phyloP scores from a whole-genome alignment of 2,888 invertebrate species.

The Cetonia aurata region DNA sequence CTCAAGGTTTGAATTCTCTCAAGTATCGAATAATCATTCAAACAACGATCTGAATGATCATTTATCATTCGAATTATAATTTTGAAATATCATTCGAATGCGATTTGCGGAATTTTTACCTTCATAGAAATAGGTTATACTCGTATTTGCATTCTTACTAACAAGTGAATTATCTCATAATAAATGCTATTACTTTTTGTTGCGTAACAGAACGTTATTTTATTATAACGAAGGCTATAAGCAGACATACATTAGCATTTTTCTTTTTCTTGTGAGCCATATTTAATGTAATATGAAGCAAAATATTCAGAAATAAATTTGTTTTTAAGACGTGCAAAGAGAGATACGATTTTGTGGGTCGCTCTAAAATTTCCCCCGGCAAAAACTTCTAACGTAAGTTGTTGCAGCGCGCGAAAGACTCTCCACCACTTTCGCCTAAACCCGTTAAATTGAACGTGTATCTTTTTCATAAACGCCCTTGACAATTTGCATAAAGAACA shows the following conservation, averaged over 20 bases:
- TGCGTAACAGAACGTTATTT: too few relatives aligned
- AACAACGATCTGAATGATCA: too few relatives aligned
- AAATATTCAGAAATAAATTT: constrained; percentile 35
- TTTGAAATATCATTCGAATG: too few relatives aligned
- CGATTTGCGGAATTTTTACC: too few relatives aligned
- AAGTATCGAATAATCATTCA: too few relatives aligned
- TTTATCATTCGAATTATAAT: too few relatives aligned
- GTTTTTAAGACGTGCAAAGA: constrained; percentile 35
- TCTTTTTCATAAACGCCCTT: constrained; percentile 41
- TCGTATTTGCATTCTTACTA: too few relatives aligned
- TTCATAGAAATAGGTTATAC: too few relatives aligned
- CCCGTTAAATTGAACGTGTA: constrained; percentile 42
- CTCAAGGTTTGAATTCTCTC: too few relatives aligned
- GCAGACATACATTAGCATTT: not conserved
- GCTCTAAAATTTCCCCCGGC: constrained; percentile 17
- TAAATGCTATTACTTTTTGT: too few relatives aligned
- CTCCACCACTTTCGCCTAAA: constrained; percentile 34
- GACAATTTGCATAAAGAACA: constrained; percentile 40
- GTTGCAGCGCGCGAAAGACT: constrained; percentile 19
- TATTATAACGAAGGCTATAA: not conserved
- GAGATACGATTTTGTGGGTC: constrained; percentile 17
- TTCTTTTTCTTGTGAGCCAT: not conserved
- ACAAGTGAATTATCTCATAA: too few relatives aligned
- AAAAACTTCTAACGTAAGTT: constrained; percentile 35
- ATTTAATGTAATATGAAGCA: constrained; percentile 1